Evolutionary conservation across 2,113 vertebrate species (phyloP).

Genomic region (Gallinago jamesoni): DNA sequence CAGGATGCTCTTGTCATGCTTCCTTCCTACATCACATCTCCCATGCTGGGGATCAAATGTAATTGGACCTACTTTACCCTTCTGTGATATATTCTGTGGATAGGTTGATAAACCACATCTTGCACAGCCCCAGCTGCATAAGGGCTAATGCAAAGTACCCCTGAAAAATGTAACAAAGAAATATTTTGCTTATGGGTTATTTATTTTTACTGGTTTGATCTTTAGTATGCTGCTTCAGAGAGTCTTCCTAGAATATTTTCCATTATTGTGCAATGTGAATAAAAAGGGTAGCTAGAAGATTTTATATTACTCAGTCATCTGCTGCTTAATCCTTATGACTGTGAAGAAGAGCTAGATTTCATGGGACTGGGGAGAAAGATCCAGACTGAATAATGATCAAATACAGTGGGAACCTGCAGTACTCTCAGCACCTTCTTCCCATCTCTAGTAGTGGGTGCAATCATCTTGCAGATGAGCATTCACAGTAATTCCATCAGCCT

Average conservation of each 20-base stretch:
- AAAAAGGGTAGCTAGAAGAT: neutral
- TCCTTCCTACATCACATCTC: neutral
- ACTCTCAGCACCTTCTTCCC: neutral
- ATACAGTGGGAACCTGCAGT: neutral
- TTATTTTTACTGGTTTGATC: neutral
- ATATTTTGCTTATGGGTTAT: neutral
- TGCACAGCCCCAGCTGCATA: neutral
- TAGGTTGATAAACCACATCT: neutral
- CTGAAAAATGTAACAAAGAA: neutral
- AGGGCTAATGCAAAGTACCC: neutral
- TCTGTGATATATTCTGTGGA: neutral
- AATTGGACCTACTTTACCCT: neutral
- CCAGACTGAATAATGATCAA: neutral
- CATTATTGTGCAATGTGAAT: neutral
- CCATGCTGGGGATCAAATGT: neutral
- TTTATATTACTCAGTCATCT: neutral
- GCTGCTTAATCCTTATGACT: neutral
- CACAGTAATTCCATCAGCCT: rapidly evolving
- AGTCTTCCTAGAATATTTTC: neutral
- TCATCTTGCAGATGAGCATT: neutral
- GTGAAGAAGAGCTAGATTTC: neutral
- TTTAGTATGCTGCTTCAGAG: neutral
- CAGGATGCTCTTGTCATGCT: neutral
- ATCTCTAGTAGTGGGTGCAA: neutral
- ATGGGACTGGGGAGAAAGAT: neutral